These are phyloP conservation scores for Hozukius guyotensis DNA, from an alignment of 2,797 vertebrate species.

Conservation along the genomic window DNA sequence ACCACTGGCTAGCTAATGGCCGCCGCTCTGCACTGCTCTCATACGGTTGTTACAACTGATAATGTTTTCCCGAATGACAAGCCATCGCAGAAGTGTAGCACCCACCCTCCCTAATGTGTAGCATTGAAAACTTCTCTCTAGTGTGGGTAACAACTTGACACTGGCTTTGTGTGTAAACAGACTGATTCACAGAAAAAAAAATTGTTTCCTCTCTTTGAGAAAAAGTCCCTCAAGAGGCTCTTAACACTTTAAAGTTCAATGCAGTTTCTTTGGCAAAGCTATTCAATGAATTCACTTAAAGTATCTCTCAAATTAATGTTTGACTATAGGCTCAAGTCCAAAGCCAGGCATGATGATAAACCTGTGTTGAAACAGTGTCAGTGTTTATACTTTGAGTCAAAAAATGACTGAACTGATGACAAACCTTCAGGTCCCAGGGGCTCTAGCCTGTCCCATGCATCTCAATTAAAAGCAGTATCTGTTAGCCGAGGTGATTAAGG, in stretches of 20 bases:
- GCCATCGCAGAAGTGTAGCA: no score
- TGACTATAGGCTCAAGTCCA: neutral
- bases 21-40: no score
- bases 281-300: conserved; percentile 6
- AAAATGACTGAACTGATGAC: conserved; percentile 23
- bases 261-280: conserved; percentile 12
- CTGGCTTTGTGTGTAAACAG: neutral
- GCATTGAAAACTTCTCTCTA: neutral
- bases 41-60: no score
- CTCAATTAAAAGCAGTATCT: conserved; percentile 42
- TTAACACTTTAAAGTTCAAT: conserved; percentile 16
- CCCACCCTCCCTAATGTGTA: neutral
- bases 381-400: conserved; percentile 17
- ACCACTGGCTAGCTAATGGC: no score
- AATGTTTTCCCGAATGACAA: no score
- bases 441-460: conserved; percentile 21
- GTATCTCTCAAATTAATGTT: conserved; percentile 14
- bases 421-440: neutral
- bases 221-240: neutral
- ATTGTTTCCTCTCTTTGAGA: neutral
- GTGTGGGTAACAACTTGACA: neutral
- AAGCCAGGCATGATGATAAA: conserved; percentile 12
- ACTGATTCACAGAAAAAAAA: neutral
- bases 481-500: conserved; percentile 27
- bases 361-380: neutral